Conservation (phyloP, 2,113 vertebrate species). For the Vidua macroura region DNA sequence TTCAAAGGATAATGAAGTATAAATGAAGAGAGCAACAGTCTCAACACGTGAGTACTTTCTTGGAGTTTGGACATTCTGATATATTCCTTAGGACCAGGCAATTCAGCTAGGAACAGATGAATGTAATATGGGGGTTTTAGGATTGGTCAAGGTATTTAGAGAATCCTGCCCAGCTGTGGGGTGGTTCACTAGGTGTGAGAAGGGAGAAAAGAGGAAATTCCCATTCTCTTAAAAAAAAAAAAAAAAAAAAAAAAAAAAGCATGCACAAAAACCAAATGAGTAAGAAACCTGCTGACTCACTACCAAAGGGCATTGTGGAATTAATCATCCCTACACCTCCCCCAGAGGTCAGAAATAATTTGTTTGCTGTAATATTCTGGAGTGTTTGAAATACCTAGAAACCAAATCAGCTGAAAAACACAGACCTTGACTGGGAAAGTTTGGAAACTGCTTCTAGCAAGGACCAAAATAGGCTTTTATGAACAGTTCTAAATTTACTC, state of each 20-base stretch:
- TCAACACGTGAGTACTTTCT: not conserved
- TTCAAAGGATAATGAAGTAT: not conserved
- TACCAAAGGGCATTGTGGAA: not conserved
- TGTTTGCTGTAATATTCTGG: not conserved
- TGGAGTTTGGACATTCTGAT: not conserved
- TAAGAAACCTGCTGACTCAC: conserved; percentile 59
- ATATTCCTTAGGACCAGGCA: not conserved
- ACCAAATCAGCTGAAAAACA: not conserved
- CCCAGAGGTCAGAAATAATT: conserved; percentile 34
- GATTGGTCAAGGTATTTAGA: not conserved
- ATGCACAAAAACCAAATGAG: not conserved
- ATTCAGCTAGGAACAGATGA: not conserved
- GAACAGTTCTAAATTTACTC: not conserved
- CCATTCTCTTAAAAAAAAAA: not conserved
- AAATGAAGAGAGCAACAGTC: not conserved
- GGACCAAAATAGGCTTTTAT: not conserved
- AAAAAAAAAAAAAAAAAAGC: not conserved
- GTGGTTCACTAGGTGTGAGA: conserved; percentile 42
- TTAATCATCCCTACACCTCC: conserved; percentile 23
- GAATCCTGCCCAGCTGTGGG: not conserved
- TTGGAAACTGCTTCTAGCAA: not conserved
- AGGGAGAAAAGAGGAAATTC: conserved; percentile 38
- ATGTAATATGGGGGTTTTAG: not conserved
- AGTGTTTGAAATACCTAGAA: conserved; percentile 35
- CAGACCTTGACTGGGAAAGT: not conserved